Conservation (phyloP, 2,888 invertebrate genomes). For the Eutolmus rufibarbis region DNA sequence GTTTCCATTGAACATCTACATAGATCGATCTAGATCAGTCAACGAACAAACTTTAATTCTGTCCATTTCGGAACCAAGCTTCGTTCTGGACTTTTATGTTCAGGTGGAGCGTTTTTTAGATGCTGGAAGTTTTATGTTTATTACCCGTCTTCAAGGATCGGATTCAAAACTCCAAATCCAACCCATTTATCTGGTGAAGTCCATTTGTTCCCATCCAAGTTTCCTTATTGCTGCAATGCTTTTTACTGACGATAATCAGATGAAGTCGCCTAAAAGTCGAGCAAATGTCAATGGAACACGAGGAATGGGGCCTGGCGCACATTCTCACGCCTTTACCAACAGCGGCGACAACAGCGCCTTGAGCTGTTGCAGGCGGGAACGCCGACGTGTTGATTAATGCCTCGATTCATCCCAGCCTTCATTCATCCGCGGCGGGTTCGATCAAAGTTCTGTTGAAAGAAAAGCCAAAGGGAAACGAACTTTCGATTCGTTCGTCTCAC, state of each 20-base stretch:
- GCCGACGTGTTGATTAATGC: not conserved
- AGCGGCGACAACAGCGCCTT: not conserved
- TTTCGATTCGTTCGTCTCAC: not conserved
- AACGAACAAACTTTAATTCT: no score
- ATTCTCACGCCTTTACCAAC: not conserved
- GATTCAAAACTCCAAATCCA: not conserved
- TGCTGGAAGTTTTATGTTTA: no score
- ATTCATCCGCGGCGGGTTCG: not conserved
- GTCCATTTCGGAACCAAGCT: no score
- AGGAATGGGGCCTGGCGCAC: not conserved
- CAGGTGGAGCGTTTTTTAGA: no score
- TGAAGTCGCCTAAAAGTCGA: not conserved
- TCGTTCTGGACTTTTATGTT: no score
- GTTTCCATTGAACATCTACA: no score
- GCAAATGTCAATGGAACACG: not conserved
- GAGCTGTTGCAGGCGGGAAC: not conserved
- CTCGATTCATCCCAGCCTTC: not conserved
- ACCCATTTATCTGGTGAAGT: not conserved
- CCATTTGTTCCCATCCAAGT: not conserved
- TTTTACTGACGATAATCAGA: not conserved
- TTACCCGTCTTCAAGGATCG: not conserved
- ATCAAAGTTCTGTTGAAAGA: not conserved
- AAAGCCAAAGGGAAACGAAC: not conserved
- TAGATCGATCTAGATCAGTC: no score
- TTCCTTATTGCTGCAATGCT: not conserved